Conservation (phyloP, 30 jellyfish, hydroid and myxozoan species). For the Mastigias papua region DNA sequence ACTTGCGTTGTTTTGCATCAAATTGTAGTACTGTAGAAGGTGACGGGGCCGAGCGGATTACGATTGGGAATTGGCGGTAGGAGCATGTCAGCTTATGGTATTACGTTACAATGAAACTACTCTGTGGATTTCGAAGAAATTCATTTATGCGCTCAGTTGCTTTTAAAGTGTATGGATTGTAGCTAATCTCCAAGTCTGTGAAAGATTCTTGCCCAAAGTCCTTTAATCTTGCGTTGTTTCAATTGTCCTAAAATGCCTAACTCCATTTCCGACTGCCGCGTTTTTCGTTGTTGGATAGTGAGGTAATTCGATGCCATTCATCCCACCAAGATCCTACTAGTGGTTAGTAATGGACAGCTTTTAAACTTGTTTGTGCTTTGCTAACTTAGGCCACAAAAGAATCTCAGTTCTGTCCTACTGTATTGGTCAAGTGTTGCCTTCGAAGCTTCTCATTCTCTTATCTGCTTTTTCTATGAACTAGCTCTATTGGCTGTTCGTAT, state of each 20-base stretch:
- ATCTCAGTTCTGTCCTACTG: no score
- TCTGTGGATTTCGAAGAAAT: slow-evolving; percentile 13
- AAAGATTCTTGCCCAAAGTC: slow-evolving; percentile 15
- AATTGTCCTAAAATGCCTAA: slow-evolving; percentile 25
- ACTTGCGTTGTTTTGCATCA: slow-evolving; percentile 36
- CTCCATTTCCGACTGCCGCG: slow-evolving; percentile 15
- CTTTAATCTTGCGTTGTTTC: slow-evolving; percentile 20
- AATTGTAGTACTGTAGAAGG: background rate
- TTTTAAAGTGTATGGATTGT: background rate
- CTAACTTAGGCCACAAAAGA: no score
- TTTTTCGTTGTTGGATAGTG: background rate
- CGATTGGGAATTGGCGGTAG: slow-evolving; percentile 50
- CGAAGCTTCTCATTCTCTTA: no score
- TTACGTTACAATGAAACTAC: slow-evolving; percentile 41
- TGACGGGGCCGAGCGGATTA: slow-evolving; percentile 58
- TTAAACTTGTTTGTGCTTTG: background rate
- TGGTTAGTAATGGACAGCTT: background rate
- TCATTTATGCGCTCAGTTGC: slow-evolving; percentile 31
- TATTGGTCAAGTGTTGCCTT: no score
- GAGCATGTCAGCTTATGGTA: slow-evolving; percentile 46
- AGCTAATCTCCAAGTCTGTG: slow-evolving; percentile 45
- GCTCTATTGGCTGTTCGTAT: no score
- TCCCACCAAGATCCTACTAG: no score
- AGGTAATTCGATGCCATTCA: background rate
- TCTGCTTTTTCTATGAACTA: no score